These are phyloP conservation scores for Mechanitis messenoides DNA, from an alignment of 2,888 invertebrate genomes.

Conservation along the genomic window DNA sequence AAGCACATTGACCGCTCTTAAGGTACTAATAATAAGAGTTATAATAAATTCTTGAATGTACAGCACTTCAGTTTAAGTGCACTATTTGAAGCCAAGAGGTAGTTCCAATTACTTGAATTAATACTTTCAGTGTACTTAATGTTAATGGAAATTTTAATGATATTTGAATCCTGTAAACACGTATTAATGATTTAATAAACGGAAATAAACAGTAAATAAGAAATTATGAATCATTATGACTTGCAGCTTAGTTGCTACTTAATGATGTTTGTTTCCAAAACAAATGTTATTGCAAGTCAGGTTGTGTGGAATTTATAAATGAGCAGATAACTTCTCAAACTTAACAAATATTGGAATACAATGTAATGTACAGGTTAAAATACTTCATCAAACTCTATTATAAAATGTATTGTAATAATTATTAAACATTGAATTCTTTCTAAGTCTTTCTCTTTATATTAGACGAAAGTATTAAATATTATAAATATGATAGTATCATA, in stretches of 20 bases:
- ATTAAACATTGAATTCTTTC: no score
- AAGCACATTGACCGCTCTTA: slow-evolving; percentile 13
- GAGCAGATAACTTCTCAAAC: no score
- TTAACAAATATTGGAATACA: no score
- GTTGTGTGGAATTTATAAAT: background rate
- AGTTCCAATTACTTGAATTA: slow-evolving; percentile 27
- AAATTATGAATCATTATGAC: background rate
- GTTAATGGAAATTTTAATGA: slow-evolving; percentile 7
- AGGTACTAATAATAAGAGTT: slow-evolving; percentile 15
- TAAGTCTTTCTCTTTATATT: no score
- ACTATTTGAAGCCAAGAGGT: slow-evolving; percentile 25
- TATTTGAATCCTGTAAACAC: slow-evolving; percentile 5
- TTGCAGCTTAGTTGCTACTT: no score
- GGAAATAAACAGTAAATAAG: background rate
- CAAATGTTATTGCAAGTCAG: no score
- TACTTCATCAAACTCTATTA: no score
- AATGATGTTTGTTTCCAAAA: no score
- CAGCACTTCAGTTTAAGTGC: slow-evolving; percentile 24
- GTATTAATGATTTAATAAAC: background rate
- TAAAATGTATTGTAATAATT: no score
- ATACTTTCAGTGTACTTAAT: slow-evolving; percentile 14
- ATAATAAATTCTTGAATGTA: slow-evolving; percentile 14
- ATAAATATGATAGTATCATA: no score
- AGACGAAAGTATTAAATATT: no score
- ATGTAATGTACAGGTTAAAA: no score